Evolutionary conservation across 2,113 vertebrate species (phyloP), one percentile per base, ranked within the genome.

Genomic region (Oostethus manadensis): DNA sequence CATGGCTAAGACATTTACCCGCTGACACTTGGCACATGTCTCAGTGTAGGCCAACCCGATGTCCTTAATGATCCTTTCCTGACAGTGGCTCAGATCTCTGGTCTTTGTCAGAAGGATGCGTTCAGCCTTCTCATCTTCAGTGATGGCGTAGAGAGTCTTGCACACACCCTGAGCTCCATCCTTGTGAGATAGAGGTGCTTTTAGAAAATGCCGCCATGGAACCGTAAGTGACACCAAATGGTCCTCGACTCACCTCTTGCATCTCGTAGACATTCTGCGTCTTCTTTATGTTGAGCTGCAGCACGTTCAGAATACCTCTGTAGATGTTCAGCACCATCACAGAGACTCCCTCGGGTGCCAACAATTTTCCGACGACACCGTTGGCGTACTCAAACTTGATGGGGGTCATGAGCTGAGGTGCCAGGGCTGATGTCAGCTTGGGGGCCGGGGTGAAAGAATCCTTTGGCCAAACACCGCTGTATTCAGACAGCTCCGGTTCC

Each of bases 81-180:
- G 88, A 55, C 93, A 94, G 44, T 90, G 84, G 59, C 79, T 89
- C 60, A 92, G 67, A 68, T 95, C 90, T 56, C 89, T 89, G 18
- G 88, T 88, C 80, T 90, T 95, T 53, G 84, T 91, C 33, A 92
- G 29, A 45, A 63, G 64, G 35, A 86, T 59, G 11, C 77, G 60
- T 2, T 77, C 61, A 26, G 83, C 84, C 65, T 83, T 89, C 42
- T 18, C 78, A 29, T 93, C 87, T 64, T 94, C 91, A 74, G 78
- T 89, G 76, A 92, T 84, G 65, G 88, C 40, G 1, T 93, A 94
- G 53, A 86, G 83, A 0, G 92, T 91, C 23, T 90, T 90, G 86
- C 94, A 96, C 51, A 93, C 80, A 48, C 94, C 94, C 71, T 91
- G 90, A 79, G 86, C 79, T 75, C 92, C 91, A 48, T 78, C 83